A percentile compares a stretch with the other conserved stretches of the same genome.
Evolutionary conservation across 2,797 vertebrate species (phyloP).

Genomic region (Melopsittacus undulatus): DNA sequence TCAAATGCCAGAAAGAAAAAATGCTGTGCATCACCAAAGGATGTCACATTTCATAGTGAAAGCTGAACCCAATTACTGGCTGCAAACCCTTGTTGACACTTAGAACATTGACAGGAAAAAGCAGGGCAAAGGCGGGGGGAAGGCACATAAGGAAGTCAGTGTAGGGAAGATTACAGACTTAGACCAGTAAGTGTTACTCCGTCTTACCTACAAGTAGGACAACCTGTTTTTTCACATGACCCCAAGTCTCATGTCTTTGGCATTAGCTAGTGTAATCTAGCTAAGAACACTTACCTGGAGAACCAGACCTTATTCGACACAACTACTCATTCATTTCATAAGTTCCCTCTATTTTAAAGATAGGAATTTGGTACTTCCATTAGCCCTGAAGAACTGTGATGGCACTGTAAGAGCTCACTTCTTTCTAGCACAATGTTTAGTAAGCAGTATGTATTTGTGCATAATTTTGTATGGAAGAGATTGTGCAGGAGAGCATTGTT

Average conservation of each 20-base stretch:
- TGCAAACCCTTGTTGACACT: neutral
- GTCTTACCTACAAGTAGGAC: slow-evolving; percentile 1
- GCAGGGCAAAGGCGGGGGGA: neutral
- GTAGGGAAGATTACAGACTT: slow-evolving; percentile 8
- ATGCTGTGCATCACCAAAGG: neutral
- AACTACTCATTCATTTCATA: neutral
- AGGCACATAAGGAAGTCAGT: neutral
- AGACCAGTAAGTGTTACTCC: neutral
- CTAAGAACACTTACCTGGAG: neutral
- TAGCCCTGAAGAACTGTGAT: neutral
- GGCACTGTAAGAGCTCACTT: neutral
- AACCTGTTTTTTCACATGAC: neutral
- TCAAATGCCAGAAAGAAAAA: neutral
- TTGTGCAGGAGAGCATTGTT: neutral
- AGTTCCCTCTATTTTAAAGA: neutral
- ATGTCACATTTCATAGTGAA: neutral
- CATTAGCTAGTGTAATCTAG: neutral
- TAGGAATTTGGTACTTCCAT: neutral
- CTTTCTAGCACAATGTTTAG: neutral
- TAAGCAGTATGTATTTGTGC: neutral
- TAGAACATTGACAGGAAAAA: neutral
- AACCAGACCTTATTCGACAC: neutral
- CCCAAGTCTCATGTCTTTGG: neutral
- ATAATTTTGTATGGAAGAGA: neutral
- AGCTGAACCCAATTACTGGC: neutral